Conservation (phyloP, 1,140 invertebrate genomes). For the Aradophagus sp. region DNA sequence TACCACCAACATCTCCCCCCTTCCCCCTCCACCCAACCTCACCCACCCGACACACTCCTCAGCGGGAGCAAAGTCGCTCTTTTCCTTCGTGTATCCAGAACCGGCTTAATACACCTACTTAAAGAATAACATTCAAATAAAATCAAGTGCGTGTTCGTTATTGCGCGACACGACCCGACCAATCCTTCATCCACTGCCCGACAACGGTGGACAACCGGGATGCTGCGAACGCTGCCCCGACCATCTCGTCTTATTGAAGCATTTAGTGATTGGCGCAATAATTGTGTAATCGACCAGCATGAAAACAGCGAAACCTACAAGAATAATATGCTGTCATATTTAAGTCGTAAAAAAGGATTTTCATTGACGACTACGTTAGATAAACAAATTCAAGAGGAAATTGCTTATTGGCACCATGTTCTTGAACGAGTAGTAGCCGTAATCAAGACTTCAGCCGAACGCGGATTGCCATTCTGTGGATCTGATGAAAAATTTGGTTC, state of each 20-base stretch:
- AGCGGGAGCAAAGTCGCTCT: too few species aligned
- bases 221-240: too few species aligned
- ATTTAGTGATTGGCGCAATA: conserved; percentile 34
- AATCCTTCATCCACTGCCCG: too few species aligned
- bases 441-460: conserved; percentile 20
- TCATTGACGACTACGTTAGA: neutral
- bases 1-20: too few species aligned
- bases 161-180: too few species aligned
- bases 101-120: too few species aligned
- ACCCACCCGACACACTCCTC: too few species aligned
- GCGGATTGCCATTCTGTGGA: conserved; percentile 56
- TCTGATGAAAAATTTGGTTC: conserved; percentile 56
- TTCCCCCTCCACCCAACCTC: too few species aligned
- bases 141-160: too few species aligned
- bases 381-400: neutral
- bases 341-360: neutral
- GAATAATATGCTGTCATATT: conserved; percentile 5
- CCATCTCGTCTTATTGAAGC: conserved; percentile 2
- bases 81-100: too few species aligned
- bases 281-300: neutral
- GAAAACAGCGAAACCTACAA: conserved; percentile 16
- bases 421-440: conserved; percentile 26
- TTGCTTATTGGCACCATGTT: conserved; percentile 23
- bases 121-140: too few species aligned
- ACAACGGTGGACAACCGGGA: too few species aligned